Evolutionary conservation across 2,113 vertebrate genomes (phyloP).

Genomic region (Corydoras sp.): DNA sequence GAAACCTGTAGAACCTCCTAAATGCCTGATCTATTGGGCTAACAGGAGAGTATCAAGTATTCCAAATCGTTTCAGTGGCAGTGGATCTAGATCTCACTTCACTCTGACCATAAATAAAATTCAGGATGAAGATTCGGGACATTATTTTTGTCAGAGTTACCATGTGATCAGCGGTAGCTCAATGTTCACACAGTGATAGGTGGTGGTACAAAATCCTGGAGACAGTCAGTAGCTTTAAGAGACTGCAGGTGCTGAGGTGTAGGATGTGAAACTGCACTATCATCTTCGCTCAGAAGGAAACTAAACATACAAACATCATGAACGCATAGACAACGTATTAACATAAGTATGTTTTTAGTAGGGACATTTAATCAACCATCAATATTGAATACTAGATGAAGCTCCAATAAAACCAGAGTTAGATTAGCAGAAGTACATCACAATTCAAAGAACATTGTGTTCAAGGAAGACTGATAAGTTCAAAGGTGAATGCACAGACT

Average conservation of each 20-base stretch:
- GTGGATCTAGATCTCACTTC: conserved; percentile 45
- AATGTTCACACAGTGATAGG: conserved; percentile 46
- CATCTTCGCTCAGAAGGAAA: neutral
- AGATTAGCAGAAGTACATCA: too few species aligned
- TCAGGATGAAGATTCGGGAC: conserved; percentile 47
- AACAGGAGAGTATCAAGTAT: neutral
- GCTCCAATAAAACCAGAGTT: too few species aligned
- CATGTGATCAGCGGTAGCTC: fast-evolving
- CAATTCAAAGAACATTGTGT: too few species aligned
- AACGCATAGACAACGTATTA: too few species aligned
- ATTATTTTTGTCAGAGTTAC: conserved; percentile 38
- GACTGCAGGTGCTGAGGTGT: conserved; percentile 10
- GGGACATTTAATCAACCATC: too few species aligned
- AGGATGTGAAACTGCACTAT: neutral
- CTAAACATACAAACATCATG: too few species aligned
- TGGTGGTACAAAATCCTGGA: conserved; percentile 47
- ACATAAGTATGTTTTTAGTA: too few species aligned
- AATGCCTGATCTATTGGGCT: conserved; percentile 22
- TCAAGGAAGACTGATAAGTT: too few species aligned
- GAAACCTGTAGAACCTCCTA: conserved; percentile 50
- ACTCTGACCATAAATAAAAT: conserved; percentile 49
- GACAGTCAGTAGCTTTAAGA: neutral
- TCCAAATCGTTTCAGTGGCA: conserved; percentile 45
- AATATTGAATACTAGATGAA: too few species aligned
- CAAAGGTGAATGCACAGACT: too few species aligned